Base-by-base conservation (phyloP, 2,113 vertebrate species). In the Pterocles gutturalis region DNA sequence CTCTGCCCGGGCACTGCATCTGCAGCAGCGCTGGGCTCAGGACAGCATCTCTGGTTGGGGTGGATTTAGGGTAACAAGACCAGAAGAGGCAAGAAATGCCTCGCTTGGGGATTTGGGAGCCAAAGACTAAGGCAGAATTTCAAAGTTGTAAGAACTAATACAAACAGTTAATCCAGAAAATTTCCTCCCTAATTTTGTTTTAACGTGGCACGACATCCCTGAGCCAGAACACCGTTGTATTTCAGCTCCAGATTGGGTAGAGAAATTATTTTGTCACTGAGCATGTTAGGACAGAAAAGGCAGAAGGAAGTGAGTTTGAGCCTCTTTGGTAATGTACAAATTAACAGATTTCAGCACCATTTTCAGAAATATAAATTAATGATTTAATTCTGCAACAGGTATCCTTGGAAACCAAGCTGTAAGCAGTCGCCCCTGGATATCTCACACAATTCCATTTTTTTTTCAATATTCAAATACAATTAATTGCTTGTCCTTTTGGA, bases 341-440 rank as follows among this genome's bases (percentile, higher is more conserved):
- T 96, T 89, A 97, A 91, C 76, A 93, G 70, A 85, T 73, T 86
- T 89, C 96, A 89, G 60, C 91, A 67, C 70, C 11, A 2, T 90
- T 90, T 92, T 80, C 79, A 94, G 94, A 95, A 97, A 95, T 88
- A 96, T 87, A 96, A 96, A 91, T 71, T 76, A 64, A 93, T 95
- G 90, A 96, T 83, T 89, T 86, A 69, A 90, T 88, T 95, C 95
- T 92, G 94, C 87, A 64, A 78, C 31, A 49, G 1, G 83, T 55
- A 89, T 57, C 93, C 90, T 60, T 96, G 96, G 96, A 96, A 97
- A 98, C 88, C 62, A 24, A 70, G 88, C 79, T 93, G 90, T 57
- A 90, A 96, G 95, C 84, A 61, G 89, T 41, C 17, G 3, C 54
- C 91, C 89, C n/a, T 48, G 64, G 89, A 83, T 38, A 65, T 34